These are phyloP conservation scores for Melitaea athalia DNA, from an alignment of 2,888 invertebrate species.

Conservation along the genomic window DNA sequence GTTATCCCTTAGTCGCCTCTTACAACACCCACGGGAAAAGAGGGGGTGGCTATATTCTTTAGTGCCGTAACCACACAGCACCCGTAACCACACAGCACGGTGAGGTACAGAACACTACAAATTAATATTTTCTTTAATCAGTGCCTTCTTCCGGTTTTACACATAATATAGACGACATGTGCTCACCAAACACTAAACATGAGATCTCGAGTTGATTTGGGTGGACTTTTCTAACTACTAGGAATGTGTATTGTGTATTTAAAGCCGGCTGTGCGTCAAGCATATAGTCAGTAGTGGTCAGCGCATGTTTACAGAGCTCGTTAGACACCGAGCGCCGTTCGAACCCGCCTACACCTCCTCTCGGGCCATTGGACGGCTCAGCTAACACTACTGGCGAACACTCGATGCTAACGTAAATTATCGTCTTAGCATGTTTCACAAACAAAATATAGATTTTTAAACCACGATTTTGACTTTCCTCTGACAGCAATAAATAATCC, in stretches of 20 bases:
- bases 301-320: conserved; percentile 73
- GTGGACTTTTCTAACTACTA: conserved; percentile 61
- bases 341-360: conserved; percentile 59
- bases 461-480: conserved; percentile 29
- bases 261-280: conserved; percentile 54
- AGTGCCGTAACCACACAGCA: too few species aligned
- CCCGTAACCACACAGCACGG: too few species aligned
- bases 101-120: too few species aligned
- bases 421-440: conserved; percentile 56
- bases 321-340: conserved; percentile 63
- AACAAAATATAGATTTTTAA: conserved; percentile 47
- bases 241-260: conserved; percentile 55
- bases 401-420: conserved; percentile 52
- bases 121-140: not conserved
- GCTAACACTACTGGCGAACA: conserved; percentile 64
- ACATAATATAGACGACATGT: conserved; percentile 18
- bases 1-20: too few species aligned
- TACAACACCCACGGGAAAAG: too few species aligned
- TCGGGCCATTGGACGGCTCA: conserved; percentile 56
- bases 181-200: conserved; percentile 55
- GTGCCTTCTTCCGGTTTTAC: conserved; percentile 1
- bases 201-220: conserved; percentile 53
- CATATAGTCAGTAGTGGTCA: conserved; percentile 61
- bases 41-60: too few species aligned
- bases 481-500: conserved; percentile 32